These are phyloP conservation scores for Amphiura filiformis DNA, from an alignment of 35 echinoderm and acorn worm species.

Conservation along the genomic window DNA sequence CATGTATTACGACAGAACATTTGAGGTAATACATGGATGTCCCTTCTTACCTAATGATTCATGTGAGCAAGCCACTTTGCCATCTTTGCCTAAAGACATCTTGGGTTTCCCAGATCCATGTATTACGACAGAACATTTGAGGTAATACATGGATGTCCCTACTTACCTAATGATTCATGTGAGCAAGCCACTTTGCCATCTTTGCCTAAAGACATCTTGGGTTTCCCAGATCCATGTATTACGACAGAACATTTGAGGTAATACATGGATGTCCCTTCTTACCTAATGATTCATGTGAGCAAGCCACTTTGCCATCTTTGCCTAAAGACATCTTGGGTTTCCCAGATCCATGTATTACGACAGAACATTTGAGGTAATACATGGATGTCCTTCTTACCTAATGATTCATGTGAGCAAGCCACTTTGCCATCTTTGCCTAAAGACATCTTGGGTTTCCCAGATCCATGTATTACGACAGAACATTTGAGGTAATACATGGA, in stretches of 20 bases:
- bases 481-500: neutral
- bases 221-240: too few relatives aligned
- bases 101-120: too few relatives aligned
- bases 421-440: slow-evolving; percentile 82
- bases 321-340: slow-evolving; percentile 72
- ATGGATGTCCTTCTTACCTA: too few relatives aligned
- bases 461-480: too few relatives aligned
- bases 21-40: too few relatives aligned
- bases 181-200: neutral
- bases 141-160: neutral
- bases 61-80: neutral
- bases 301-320: slow-evolving; percentile 76
- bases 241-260: too few relatives aligned
- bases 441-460: too few relatives aligned
- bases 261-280: neutral
- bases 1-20: too few relatives aligned
- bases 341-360: too few relatives aligned
- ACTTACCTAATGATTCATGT: slow-evolving; percentile 29
- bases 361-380: too few relatives aligned
- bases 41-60: too few relatives aligned
- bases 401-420: slow-evolving; percentile 60
- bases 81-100: neutral
- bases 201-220: neutral
- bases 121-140: too few relatives aligned
- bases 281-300: slow-evolving; percentile 79